phyloP scores from a whole-genome alignment of 2,797 vertebrate species.

The Chromis chromis region DNA sequence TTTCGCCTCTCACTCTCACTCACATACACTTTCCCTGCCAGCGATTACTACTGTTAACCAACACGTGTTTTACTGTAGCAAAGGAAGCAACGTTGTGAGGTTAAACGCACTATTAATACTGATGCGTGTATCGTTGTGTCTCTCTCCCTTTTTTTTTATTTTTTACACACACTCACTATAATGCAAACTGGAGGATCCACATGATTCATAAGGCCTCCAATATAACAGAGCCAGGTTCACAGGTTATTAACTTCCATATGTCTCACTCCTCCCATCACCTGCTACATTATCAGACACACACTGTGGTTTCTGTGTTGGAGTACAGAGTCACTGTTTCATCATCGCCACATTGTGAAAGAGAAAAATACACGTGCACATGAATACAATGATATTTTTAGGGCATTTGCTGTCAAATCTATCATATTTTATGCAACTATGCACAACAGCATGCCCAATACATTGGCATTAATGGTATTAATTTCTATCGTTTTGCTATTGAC shows the following conservation, averaged over 20 bases:
- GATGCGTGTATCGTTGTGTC: conserved; percentile 2
- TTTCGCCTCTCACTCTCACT: conserved; percentile 34
- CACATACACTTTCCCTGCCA: conserved; percentile 24
- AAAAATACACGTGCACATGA: not conserved
- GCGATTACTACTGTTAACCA: conserved; percentile 49
- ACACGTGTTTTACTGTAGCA: conserved; percentile 46
- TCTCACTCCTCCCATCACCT: conserved; percentile 39
- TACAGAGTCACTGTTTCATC: conserved; percentile 1
- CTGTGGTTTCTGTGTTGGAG: conserved; percentile 7
- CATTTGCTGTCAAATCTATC: not conserved
- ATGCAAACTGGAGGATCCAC: conserved; percentile 5
- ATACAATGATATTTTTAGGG: not conserved
- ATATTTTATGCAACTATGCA: not conserved
- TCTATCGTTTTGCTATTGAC: no score
- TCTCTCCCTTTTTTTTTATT: not conserved
- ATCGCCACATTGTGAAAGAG: conserved; percentile 13
- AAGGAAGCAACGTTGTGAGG: conserved; percentile 20
- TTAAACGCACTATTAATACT: conserved; percentile 33
- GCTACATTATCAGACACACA: conserved; percentile 27
- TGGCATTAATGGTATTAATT: not conserved
- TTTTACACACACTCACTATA: not conserved
- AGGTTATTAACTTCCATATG: conserved; percentile 58
- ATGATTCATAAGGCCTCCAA: conserved; percentile 35
- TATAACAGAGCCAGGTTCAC: conserved; percentile 37
- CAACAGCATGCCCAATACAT: not conserved